Conservation (phyloP, 2,888 invertebrate species). For the Caenorhabditis drosophilae region DNA sequence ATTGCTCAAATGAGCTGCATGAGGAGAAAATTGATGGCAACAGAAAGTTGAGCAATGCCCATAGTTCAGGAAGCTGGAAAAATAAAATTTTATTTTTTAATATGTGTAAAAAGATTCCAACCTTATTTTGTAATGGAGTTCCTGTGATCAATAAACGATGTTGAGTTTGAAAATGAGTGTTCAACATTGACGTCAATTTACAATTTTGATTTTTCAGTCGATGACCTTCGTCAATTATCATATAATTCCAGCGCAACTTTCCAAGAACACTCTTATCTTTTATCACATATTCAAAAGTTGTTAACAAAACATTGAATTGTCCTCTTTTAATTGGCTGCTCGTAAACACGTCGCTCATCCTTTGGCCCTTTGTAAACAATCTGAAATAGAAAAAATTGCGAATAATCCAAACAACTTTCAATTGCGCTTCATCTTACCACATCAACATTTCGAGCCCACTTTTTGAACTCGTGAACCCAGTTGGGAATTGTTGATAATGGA, state of each 20-base stretch:
- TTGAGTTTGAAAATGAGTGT: constrained; percentile 89
- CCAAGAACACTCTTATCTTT: constrained; percentile 93
- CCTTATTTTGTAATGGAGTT: constrained; percentile 43
- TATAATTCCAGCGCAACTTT: constrained; percentile 98
- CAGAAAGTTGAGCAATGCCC: constrained; percentile 90
- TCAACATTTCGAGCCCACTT: constrained; percentile 95
- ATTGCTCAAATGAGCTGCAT: constrained; percentile 96
- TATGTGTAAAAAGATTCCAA: neutral
- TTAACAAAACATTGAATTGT: constrained; percentile 96
- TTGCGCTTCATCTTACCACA: too few species aligned
- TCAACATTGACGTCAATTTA: constrained; percentile 92
- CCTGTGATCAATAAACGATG: constrained; percentile 89
- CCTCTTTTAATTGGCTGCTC: constrained; percentile 50
- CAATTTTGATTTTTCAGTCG: constrained; percentile 99
- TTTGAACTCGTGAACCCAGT: constrained; percentile 98
- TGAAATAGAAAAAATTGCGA: neutral
- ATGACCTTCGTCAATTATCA: constrained; percentile 99
- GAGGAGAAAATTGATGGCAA: constrained; percentile 98
- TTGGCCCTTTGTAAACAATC: constrained; percentile 23
- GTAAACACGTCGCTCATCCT: constrained; percentile 47
- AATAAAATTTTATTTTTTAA: neutral
- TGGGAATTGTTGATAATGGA: constrained; percentile 93
- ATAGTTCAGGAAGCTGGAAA: constrained; percentile 41
- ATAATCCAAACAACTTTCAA: constrained; percentile 69
- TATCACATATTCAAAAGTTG: constrained; percentile 98